Conservation (phyloP, 2,888 invertebrate species). For the Endotricha flammealis region DNA sequence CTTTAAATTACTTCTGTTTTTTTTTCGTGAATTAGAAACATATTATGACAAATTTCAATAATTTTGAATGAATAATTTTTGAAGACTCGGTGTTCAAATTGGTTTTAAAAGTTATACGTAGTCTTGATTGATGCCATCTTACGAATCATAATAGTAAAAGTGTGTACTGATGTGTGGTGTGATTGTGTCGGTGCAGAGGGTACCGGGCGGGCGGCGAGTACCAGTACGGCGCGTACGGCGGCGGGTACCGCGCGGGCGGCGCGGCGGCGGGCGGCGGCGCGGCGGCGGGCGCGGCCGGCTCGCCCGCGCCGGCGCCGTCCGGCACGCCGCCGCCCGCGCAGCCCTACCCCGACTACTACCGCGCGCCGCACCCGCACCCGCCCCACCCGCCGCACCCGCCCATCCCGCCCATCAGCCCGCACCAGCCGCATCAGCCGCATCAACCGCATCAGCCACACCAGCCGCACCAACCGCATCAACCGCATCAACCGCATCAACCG, state of each 20-base stretch:
- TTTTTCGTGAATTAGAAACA: too few species aligned
- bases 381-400: slow-evolving; percentile 38
- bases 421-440: slow-evolving; percentile 32
- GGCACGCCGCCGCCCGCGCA: slow-evolving; percentile 55
- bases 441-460: slow-evolving; percentile 39
- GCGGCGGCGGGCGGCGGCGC: slow-evolving; percentile 41
- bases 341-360: slow-evolving; percentile 63
- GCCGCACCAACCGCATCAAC: slow-evolving; percentile 43
- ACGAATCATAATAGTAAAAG: too few species aligned
- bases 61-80: too few species aligned
- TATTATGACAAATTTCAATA: too few species aligned
- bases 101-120: too few species aligned
- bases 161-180: background rate
- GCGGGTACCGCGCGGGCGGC: slow-evolving; percentile 57
- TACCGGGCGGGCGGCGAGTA: slow-evolving; percentile 45
- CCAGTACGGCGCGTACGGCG: slow-evolving; percentile 70
- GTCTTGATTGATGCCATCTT: too few species aligned
- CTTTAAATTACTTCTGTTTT: too few species aligned
- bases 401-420: slow-evolving; percentile 28
- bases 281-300: slow-evolving; percentile 29
- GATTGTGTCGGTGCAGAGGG: slow-evolving; percentile 33
- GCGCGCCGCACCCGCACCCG: slow-evolving; percentile 51
- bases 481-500: slow-evolving; percentile 40
- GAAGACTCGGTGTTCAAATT: too few species aligned
- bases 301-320: slow-evolving; percentile 24